A percentile compares a stretch with the other conserved stretches of the same genome.
Conservation (phyloP, 2,888 invertebrate genomes). For the Troides aeacus region DNA sequence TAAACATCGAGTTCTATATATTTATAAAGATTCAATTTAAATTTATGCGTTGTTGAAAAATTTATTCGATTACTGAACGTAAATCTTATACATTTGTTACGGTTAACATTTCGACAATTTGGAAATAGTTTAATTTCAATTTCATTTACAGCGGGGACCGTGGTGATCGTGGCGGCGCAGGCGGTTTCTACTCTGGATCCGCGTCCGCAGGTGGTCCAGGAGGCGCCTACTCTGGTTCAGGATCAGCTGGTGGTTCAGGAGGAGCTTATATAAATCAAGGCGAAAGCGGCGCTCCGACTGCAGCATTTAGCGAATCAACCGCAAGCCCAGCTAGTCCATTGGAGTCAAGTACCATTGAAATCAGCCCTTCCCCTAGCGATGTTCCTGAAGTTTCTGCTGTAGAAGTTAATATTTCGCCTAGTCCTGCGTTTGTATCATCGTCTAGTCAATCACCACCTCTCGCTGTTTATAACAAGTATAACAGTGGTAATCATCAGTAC, state of each 20-base stretch:
- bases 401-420: background rate
- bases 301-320: background rate
- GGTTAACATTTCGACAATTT: too few species aligned
- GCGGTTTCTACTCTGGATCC: constrained; percentile 52
- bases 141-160: constrained; percentile 37
- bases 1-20: background rate
- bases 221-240: constrained; percentile 35
- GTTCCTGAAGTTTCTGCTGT: background rate
- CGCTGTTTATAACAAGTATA: constrained; percentile 25
- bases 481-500: constrained; percentile 57
- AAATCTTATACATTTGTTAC: too few species aligned
- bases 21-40: background rate
- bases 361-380: background rate
- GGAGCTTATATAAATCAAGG: constrained; percentile 35
- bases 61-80: too few species aligned
- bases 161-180: constrained; percentile 37
- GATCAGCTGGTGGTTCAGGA: constrained; percentile 34
- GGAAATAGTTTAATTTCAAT: background rate
- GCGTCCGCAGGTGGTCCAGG: constrained; percentile 35
- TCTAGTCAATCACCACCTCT: constrained; percentile 7
- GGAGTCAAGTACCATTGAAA: background rate
- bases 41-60: too few species aligned
- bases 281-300: constrained; percentile 18
- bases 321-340: background rate
- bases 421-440: background rate